Evolutionary conservation across 2,797 vertebrate species (phyloP), one percentile per base, ranked within the genome.

Genomic region (Lycodopsis pacificus): DNA sequence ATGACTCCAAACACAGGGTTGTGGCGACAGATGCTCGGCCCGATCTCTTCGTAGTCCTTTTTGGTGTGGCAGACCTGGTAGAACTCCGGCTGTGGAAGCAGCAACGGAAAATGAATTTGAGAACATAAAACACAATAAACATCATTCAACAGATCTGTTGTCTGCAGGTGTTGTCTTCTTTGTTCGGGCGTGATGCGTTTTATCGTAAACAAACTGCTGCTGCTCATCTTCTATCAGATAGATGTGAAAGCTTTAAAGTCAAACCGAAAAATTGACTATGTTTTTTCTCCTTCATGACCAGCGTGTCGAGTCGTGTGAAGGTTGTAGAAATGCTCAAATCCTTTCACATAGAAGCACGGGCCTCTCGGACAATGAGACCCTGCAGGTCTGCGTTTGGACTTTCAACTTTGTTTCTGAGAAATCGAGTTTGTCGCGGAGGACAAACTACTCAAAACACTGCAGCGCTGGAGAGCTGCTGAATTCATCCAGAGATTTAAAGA

Each of bases 61-160:
- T 98, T 98, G 96, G 97, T 98, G 95, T 98, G 97, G 95, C 97
- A 98, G 81, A 98, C 97, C 96, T 98, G 97, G 95, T 98, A 98
- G 93, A 98, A 98, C 93, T 98, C 97, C 61, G 97, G 97, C 97
- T 98, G 93, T 12, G 51, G 67, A 53, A 4, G 56, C 32, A 61
- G 1, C 57, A 2, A n/a, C 0, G 14, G 6, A 4, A 63, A 5
- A 67, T 0, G 8, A 64, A 17, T 3, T 30, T 27, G n/a, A 76
- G 4, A 72, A 63, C 1, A 34, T 1, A 4, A 12, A 19, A 20
- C 44, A 2, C 8, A 44, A 1, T 0, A 64, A 17, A 34, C 8
- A 36, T 17, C 13, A 57, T 49, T 64, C 0, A 32, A 46, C 48
- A 2, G 19, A 22, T 70, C 17, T 20, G n/a, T 34, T 42, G 42